Conservation (phyloP, 37 sponge, comb jelly and placozoan genomes). For the Dysidea cf. avara region DNA sequence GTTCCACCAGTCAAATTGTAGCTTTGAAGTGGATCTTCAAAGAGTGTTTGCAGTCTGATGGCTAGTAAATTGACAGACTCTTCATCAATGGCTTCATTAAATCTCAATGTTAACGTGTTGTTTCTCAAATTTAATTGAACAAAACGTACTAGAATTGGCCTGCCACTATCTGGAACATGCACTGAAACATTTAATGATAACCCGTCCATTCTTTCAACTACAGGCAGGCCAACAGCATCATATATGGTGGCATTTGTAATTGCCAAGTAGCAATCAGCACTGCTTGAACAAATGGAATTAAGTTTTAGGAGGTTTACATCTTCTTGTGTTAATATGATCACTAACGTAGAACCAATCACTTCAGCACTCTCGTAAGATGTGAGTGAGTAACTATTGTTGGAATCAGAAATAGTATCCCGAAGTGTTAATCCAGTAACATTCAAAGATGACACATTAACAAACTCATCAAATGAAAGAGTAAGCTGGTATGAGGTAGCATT, state of each 20-base stretch:
- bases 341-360: slow-evolving; percentile 25
- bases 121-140: slow-evolving; percentile 41
- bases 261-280: slow-evolving; percentile 57
- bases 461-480: slow-evolving; percentile 76
- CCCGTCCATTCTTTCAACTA: slow-evolving; percentile 39
- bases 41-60: slow-evolving; percentile 69
- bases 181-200: slow-evolving; percentile 50
- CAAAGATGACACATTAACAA: slow-evolving; percentile 61
- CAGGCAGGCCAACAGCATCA: slow-evolving; percentile 69
- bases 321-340: slow-evolving; percentile 27
- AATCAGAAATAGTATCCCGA: slow-evolving; percentile 53
- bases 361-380: slow-evolving; percentile 24
- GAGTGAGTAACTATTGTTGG: slow-evolving; percentile 34
- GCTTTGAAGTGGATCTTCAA: slow-evolving; percentile 67
- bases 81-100: slow-evolving; percentile 77
- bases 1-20: slow-evolving; percentile 73
- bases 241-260: slow-evolving; percentile 54
- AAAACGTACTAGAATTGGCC: slow-evolving; percentile 67
- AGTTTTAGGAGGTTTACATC: slow-evolving; percentile 73
- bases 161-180: slow-evolving; percentile 52
- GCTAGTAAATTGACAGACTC: slow-evolving; percentile 32
- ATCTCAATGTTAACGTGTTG: slow-evolving; percentile 48
- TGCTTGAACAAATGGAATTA: slow-evolving; percentile 48
- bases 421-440: slow-evolving; percentile 53
- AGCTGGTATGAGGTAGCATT: slow-evolving; percentile 48